Percentiles rank a stretch among this genome's conserved stretches.
Conservation (phyloP, 1,140 invertebrate species). For the Drosophila melanogaster region Release_6_plus_ISO1_MT NC_004354.4:19568501-19569000, state of each 20-base stretch:
- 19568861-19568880: slow-evolving; percentile 7
- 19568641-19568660: slow-evolving; percentile 4
- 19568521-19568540: slow-evolving; percentile 15
- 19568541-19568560: slow-evolving; percentile 32
- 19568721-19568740: slow-evolving; percentile 12
- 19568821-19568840: slow-evolving; percentile 6
- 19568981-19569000: neutral
- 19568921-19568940: too few relatives aligned
- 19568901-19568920: too few relatives aligned
- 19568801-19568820: neutral
- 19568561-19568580: slow-evolving; percentile 27
- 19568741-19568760: neutral
- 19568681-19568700: neutral
- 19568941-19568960: too few relatives aligned
- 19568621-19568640: slow-evolving; percentile 17
- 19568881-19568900: neutral
- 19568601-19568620: slow-evolving; percentile 7
- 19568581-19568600: neutral
- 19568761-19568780: neutral
- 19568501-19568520: neutral
- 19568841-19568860: slow-evolving; percentile 19
- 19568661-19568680: slow-evolving; percentile 11
- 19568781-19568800: slow-evolving; percentile 19
- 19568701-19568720: slow-evolving; percentile 12
- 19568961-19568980: neutral